A percentile compares a stretch with the other conserved stretches of the same genome.
phyloP scores from a whole-genome alignment of 1,140 invertebrate species.

The Venustaconcha ellipsiformis region DNA sequence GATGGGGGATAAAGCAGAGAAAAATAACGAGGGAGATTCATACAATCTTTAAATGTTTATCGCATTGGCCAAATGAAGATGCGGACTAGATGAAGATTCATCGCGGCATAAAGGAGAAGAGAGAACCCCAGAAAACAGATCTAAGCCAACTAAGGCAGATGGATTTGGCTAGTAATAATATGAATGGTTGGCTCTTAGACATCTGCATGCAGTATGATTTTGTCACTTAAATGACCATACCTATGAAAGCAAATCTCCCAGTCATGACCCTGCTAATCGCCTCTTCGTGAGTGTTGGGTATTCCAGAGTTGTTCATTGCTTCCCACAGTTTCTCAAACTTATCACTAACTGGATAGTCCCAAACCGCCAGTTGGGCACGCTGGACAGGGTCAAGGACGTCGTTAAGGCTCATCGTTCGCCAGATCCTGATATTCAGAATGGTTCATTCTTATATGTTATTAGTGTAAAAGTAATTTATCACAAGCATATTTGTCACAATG shows the following conservation, averaged over 20 bases:
- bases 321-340: constrained; percentile 99
- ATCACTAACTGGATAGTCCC: constrained; percentile 98
- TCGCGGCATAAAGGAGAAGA: background rate
- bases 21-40: too few species aligned
- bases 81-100: background rate
- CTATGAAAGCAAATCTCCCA: constrained; percentile 90
- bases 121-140: background rate
- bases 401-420: constrained; percentile 97
- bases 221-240: constrained; percentile 59
- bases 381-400: constrained; percentile 91
- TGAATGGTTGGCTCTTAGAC: background rate
- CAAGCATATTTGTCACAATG: too few species aligned
- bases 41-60: background rate
- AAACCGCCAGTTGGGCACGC: constrained; percentile 93
- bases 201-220: too few species aligned
- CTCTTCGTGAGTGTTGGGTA: constrained; percentile 82
- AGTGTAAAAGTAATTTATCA: too few species aligned
- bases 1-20: too few species aligned
- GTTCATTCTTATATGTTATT: too few species aligned
- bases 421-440: constrained; percentile 79
- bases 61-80: background rate
- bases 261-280: constrained; percentile 81
- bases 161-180: background rate
- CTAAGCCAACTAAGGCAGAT: background rate
- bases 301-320: constrained; percentile 90